A percentile compares a stretch with the other conserved stretches of the same genome.
Evolutionary conservation across 2,888 invertebrate genomes (phyloP).

Genomic region (Disparrhopalites patrizii): DNA sequence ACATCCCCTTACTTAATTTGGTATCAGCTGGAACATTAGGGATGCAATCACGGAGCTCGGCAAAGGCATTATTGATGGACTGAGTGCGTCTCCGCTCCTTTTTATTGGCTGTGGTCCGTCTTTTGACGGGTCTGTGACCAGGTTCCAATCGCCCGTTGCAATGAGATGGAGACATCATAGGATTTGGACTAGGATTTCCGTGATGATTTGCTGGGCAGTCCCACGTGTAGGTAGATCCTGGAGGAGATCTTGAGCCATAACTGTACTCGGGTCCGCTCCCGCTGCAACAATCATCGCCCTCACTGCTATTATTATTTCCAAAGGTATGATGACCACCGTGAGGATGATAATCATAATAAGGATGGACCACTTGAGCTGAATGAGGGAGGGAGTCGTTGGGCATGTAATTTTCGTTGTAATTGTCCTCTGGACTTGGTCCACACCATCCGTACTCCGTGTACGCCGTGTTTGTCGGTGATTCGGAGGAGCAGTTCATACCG

Average conservation of each 20-base stretch:
- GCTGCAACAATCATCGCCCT: constrained; percentile 29
- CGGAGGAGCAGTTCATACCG: constrained; percentile 13
- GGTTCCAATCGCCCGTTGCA: neutral
- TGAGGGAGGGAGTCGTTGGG: constrained; percentile 30
- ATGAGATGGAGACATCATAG: constrained; percentile 17
- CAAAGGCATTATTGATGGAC: constrained; percentile 92
- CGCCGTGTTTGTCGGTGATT: constrained; percentile 18
- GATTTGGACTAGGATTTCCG: constrained; percentile 23
- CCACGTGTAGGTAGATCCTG: constrained; percentile 21
- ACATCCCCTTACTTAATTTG: constrained; percentile 71
- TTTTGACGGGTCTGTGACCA: constrained; percentile 58
- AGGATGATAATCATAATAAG: constrained; percentile 32
- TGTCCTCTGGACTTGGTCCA: constrained; percentile 36
- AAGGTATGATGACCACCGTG: constrained; percentile 11
- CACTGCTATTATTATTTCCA: constrained; percentile 19
- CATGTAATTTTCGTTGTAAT: constrained; percentile 39
- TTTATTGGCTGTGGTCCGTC: constrained; percentile 86
- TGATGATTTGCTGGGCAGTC: constrained; percentile 22
- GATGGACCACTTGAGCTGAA: constrained; percentile 8
- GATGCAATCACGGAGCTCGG: constrained; percentile 85
- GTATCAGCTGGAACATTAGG: constrained; percentile 96
- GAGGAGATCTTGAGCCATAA: constrained; percentile 19
- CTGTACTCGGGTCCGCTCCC: constrained; percentile 27
- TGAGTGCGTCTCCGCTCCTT: constrained; percentile 88
- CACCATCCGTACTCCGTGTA: constrained; percentile 41